Conservation (phyloP, 2,888 invertebrate species). For the Chrysolina americana region DNA sequence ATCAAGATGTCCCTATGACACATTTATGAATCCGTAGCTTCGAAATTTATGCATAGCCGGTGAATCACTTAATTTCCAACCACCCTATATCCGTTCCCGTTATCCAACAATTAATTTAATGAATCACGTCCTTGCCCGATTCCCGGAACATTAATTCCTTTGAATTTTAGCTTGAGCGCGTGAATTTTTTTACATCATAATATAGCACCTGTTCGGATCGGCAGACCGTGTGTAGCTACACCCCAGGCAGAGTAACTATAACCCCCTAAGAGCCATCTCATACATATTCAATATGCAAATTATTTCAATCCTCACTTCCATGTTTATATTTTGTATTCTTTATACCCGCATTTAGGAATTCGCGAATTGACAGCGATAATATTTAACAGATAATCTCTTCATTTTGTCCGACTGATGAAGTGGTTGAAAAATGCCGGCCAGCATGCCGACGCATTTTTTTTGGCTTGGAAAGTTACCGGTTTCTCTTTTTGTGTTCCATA, state of each 20-base stretch:
- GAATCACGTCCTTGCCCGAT: constrained; percentile 28
- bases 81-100: not conserved
- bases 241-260: constrained; percentile 48
- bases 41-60: not conserved
- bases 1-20: no score
- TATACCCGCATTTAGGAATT: constrained; percentile 45
- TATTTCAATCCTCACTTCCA: constrained; percentile 55
- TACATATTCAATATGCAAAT: constrained; percentile 65
- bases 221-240: constrained; percentile 42
- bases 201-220: constrained; percentile 49
- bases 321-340: constrained; percentile 52
- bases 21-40: no score
- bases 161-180: constrained; percentile 33
- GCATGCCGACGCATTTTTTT: constrained; percentile 11
- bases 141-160: constrained; percentile 35
- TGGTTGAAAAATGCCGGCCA: not conserved
- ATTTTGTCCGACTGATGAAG: constrained; percentile 15
- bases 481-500: not conserved
- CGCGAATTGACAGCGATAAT: constrained; percentile 39
- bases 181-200: constrained; percentile 41
- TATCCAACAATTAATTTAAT: constrained; percentile 11
- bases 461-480: not conserved
- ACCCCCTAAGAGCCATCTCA: constrained; percentile 56
- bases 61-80: not conserved
- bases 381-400: constrained; percentile 42